Evolutionary conservation across 2,113 vertebrate genomes (phyloP), one percentile per base, ranked within the genome.

Genomic region (Nibea coibor): DNA sequence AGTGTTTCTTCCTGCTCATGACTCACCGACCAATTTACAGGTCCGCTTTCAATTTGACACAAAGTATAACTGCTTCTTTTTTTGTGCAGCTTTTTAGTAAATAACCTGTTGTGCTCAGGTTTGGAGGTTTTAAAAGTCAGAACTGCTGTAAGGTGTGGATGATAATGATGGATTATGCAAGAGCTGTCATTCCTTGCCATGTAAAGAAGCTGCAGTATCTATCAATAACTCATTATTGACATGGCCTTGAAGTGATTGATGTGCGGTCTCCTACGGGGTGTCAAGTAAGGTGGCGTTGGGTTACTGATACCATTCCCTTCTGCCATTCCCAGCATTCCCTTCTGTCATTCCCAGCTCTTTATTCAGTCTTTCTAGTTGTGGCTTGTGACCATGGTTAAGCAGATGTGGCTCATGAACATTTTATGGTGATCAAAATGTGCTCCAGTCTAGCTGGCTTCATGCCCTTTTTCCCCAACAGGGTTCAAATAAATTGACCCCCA

Each of bases 1-100:
- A 51, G 71, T 39, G 62, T 69, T 72, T 53, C 59, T 67, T 22
- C 4, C 16, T 47, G 47, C 53, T 77, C 39, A 4, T 0, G 68
- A 81, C 59, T 81, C 64, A 61, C n/a, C 5, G 48, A 31, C 14
- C n/a, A 20, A 39, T 74, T 68, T 73, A 48, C 71, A 81, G 54
- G 11, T 70, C 65, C n/a, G n/a, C n/a, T n/a, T n/a, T n/a, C n/a
- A n/a, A n/a, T n/a, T n/a, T n/a, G n/a, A n/a, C n/a, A n/a, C n/a
- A n/a, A n/a, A n/a, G n/a, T n/a, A n/a, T n/a, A n/a, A n/a, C n/a
- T n/a, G n/a, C n/a, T n/a, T n/a, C 5, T 58, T 53, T 54, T 73
- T 45, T 17, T 62, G 8, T 45, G 1, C 45, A 5, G 62, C 2
- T 45, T 67, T 58, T 24, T 35, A 76, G 72, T 45, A 57, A 77